phyloP scores from a whole-genome alignment of 2,888 invertebrate genomes.

The Tortricodes alternella region DNA sequence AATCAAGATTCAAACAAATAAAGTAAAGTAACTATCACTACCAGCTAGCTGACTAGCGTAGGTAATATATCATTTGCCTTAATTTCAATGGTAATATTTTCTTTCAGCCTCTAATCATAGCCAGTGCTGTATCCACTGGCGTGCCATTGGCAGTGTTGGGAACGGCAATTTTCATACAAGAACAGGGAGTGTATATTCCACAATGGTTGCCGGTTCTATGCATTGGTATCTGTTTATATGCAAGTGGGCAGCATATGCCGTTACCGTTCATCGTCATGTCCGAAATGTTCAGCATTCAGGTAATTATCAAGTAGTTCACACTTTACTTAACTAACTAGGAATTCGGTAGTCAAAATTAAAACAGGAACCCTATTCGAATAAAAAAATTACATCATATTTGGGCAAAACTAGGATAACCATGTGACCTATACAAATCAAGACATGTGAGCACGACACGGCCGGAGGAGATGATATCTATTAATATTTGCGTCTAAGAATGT shows the following conservation, averaged over 20 bases:
- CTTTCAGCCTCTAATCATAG: slow-evolving; percentile 23
- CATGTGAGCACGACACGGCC: too few species aligned
- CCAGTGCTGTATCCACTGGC: slow-evolving; percentile 15
- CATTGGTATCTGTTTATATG: slow-evolving; percentile 10
- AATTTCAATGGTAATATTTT: not conserved
- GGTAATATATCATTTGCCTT: not conserved
- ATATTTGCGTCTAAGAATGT: too few species aligned
- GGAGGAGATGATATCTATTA: too few species aligned
- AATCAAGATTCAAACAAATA: too few species aligned
- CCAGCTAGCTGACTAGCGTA: too few species aligned
- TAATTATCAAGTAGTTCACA: not conserved
- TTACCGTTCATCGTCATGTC: slow-evolving; percentile 22
- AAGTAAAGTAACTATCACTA: too few species aligned
- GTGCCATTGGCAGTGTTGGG: slow-evolving; percentile 2
- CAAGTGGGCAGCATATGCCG: slow-evolving; percentile 12
- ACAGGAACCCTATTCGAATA: not conserved
- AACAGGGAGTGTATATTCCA: slow-evolving; percentile 6
- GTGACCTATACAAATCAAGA: too few species aligned
- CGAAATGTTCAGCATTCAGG: slow-evolving; percentile 25
- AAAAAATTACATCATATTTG: not conserved
- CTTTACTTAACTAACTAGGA: not conserved
- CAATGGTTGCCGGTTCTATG: slow-evolving; percentile 14
- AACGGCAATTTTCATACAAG: slow-evolving; percentile 7
- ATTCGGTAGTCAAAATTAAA: not conserved
- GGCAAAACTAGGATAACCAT: too few species aligned